Percentiles rank a stretch among this genome's conserved stretches.
Evolutionary conservation across 2,113 vertebrate species (phyloP).

Genomic region (Pollachius pollachius): DNA sequence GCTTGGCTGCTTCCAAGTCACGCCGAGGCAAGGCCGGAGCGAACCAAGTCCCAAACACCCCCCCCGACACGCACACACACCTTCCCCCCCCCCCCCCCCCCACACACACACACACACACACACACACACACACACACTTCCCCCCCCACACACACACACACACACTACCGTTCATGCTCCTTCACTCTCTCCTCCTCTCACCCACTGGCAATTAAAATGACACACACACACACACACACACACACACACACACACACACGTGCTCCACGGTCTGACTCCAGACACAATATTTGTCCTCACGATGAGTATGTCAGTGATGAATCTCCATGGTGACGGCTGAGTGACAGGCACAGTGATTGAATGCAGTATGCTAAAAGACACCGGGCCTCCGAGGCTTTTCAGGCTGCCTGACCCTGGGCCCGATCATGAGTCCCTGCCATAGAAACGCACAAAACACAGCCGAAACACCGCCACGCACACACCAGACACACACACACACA

Average conservation of each 20-base stretch:
- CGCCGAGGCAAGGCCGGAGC: slow-evolving; percentile 32
- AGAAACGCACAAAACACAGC: slow-evolving; percentile 4
- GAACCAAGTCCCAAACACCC: neutral
- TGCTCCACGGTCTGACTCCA: slow-evolving; percentile 14
- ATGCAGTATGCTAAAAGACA: slow-evolving; percentile 53
- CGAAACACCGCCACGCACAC: slow-evolving; percentile 4
- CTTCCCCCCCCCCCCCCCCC: neutral
- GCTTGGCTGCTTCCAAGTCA: slow-evolving; percentile 60
- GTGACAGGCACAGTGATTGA: slow-evolving; percentile 55
- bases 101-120: slow-evolving; percentile 2
- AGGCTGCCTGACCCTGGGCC: slow-evolving; percentile 24
- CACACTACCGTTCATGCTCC: neutral
- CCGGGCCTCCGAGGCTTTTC: slow-evolving; percentile 34
- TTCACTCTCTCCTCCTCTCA: no score
- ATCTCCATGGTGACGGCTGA: slow-evolving; percentile 56
- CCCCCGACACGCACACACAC: neutral
- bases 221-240: slow-evolving; percentile 1
- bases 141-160: slow-evolving; percentile 3
- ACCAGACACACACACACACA: slow-evolving; percentile 2
- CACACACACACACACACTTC: slow-evolving; percentile 6
- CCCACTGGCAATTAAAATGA: neutral
- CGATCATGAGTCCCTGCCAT: neutral
- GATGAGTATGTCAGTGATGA: slow-evolving; percentile 62
- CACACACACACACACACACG: neutral
- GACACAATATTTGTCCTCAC: slow-evolving; percentile 58